Conservation (phyloP, 2,888 invertebrate genomes). For the Silvanus unidentatus region DNA sequence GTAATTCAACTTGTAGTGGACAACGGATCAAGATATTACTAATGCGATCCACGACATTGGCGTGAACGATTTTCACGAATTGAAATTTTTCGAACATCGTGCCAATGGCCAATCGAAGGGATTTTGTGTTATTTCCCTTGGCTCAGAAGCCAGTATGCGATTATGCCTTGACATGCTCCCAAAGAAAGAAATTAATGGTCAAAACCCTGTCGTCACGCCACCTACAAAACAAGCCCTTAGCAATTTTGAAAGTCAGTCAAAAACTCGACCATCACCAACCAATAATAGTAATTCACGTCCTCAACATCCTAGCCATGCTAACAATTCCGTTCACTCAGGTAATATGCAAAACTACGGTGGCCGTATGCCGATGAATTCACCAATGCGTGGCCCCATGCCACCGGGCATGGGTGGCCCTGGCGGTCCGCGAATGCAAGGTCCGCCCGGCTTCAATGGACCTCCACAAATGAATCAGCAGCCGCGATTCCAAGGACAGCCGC, state of each 20-base stretch:
- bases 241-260: constrained; percentile 88
- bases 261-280: constrained; percentile 79
- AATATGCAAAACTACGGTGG: constrained; percentile 53
- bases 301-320: constrained; percentile 55
- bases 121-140: constrained; percentile 92
- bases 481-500: constrained; percentile 53
- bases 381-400: constrained; percentile 44
- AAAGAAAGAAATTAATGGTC: constrained; percentile 94
- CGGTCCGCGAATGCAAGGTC: constrained; percentile 54
- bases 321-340: constrained; percentile 53
- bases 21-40: constrained; percentile 92
- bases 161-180: constrained; percentile 88
- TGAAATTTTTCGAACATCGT: constrained; percentile 98
- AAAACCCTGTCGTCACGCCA: constrained; percentile 88
- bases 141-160: constrained; percentile 85
- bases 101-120: constrained; percentile 98
- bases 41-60: constrained; percentile 85
- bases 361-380: constrained; percentile 47
- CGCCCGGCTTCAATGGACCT: constrained; percentile 55
- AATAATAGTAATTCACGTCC: constrained; percentile 57
- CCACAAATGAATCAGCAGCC: constrained; percentile 50
- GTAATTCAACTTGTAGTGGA: constrained; percentile 80
- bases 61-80: constrained; percentile 90
- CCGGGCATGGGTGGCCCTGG: constrained; percentile 50
- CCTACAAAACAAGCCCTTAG: constrained; percentile 85